Conservation (phyloP, 2,113 vertebrate species). For the Parus major region DNA sequence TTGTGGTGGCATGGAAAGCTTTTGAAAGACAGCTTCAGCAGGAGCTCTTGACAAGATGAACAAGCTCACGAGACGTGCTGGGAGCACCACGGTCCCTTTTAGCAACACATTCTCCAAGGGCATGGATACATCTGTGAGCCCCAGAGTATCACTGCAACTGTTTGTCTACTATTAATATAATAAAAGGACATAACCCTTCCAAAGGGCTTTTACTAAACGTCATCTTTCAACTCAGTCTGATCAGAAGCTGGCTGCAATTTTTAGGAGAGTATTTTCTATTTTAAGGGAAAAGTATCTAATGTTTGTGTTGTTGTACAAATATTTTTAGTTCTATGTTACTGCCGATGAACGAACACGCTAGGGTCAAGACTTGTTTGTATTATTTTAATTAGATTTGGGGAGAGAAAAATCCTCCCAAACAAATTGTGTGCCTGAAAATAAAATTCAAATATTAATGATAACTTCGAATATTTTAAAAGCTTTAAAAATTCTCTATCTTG, state of each 20-base stretch:
- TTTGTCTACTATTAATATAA: neutral
- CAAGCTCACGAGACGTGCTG: fast-evolving
- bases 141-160: neutral
- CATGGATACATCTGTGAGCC: neutral
- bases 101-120: neutral
- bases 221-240: neutral
- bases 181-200: conserved; percentile 1
- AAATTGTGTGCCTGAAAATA: conserved; percentile 40
- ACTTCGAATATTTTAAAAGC: conserved; percentile 59
- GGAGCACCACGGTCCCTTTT: fast-evolving
- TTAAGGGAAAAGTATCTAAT: neutral
- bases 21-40: neutral
- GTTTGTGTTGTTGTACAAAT: conserved; percentile 12
- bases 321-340: conserved; percentile 12
- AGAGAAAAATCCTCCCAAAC: conserved; percentile 19
- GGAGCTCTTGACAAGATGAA: neutral
- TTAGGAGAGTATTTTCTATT: neutral
- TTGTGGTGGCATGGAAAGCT: neutral
- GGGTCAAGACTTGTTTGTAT: conserved; percentile 41
- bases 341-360: neutral
- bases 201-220: neutral
- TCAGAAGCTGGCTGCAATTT: neutral
- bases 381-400: conserved; percentile 32
- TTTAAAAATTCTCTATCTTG: conserved; percentile 47
- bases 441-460: conserved; percentile 57